A percentile compares a stretch with the other conserved stretches of the same genome.
Conservation (phyloP, 2,113 vertebrate species). For the Hypanus sabinus region DNA sequence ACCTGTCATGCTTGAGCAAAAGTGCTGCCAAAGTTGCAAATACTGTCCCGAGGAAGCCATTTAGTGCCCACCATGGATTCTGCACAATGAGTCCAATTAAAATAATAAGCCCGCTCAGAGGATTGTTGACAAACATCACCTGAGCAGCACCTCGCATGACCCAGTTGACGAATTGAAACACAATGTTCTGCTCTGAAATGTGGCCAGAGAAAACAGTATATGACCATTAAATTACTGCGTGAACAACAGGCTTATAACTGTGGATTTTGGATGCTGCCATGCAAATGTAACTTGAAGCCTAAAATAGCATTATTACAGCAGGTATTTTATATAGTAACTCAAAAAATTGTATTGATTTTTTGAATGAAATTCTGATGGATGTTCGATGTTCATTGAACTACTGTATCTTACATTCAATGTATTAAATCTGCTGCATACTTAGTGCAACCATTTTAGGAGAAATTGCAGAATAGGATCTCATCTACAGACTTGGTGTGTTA, state of each 20-base stretch:
- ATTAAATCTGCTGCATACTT: background rate
- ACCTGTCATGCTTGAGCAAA: conserved; percentile 81
- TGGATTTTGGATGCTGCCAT: background rate
- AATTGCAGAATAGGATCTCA: too few species aligned
- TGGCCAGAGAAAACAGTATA: conserved; percentile 8
- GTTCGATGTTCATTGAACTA: background rate
- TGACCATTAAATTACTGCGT: background rate
- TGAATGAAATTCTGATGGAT: background rate
- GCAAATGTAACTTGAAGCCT: background rate
- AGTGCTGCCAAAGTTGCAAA: conserved; percentile 80
- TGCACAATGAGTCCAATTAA: conserved; percentile 77
- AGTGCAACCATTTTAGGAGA: background rate
- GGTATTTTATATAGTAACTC: background rate
- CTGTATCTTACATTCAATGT: background rate
- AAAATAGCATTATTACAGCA: background rate
- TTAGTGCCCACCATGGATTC: conserved; percentile 88
- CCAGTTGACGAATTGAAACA: conserved; percentile 83
- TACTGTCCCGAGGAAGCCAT: conserved; percentile 75
- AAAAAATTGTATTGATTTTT: background rate
- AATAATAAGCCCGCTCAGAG: conserved; percentile 80
- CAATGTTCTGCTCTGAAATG: background rate
- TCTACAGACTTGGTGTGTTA: too few species aligned
- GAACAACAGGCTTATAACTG: background rate
- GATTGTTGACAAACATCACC: conserved; percentile 95
- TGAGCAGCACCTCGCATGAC: conserved; percentile 86